These are phyloP conservation scores for Ceratina australensis DNA, from an alignment of 1,140 invertebrate genomes.

Conservation along the genomic window DNA sequence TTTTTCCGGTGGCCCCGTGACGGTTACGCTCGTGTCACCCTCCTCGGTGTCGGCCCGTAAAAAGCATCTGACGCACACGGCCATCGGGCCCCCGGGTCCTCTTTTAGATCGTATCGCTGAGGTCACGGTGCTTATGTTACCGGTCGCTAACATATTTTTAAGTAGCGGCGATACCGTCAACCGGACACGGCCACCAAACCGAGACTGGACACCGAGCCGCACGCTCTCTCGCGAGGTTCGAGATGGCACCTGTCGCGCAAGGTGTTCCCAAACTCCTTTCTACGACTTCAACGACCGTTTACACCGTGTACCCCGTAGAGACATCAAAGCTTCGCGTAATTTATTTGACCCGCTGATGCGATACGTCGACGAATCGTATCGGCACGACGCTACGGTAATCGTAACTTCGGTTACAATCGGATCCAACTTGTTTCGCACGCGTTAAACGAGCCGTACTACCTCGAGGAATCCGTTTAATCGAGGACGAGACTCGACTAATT, in stretches of 20 bases:
- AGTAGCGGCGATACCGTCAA: conserved; percentile 71
- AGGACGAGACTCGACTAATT: background rate
- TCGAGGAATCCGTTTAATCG: background rate
- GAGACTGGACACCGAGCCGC: conserved; percentile 9
- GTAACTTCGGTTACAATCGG: too few relatives aligned
- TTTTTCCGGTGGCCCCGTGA: conserved; percentile 62
- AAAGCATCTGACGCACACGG: conserved; percentile 71
- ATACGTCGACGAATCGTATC: too few relatives aligned
- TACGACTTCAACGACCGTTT: background rate
- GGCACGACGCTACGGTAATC: too few relatives aligned
- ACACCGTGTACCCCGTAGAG: background rate
- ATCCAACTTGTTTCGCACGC: too few relatives aligned
- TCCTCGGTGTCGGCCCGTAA: conserved; percentile 47
- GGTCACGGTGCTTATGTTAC: conserved; percentile 78
- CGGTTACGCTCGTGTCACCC: conserved; percentile 66
- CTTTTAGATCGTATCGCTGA: conserved; percentile 77
- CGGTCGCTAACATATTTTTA: conserved; percentile 78
- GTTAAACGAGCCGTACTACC: too few relatives aligned
- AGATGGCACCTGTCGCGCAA: conserved; percentile 63
- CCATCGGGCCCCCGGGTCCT: conserved; percentile 51
- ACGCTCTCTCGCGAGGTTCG: conserved; percentile 21
- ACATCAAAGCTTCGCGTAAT: too few relatives aligned
- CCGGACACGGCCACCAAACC: conserved; percentile 38
- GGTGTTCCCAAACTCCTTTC: conserved; percentile 52
- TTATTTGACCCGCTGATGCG: too few relatives aligned